Percentiles rank a stretch among this genome's conserved stretches.
Evolutionary conservation across 2,113 vertebrate genomes (phyloP).

Genomic region (Thryonomys swinderianus): DNA sequence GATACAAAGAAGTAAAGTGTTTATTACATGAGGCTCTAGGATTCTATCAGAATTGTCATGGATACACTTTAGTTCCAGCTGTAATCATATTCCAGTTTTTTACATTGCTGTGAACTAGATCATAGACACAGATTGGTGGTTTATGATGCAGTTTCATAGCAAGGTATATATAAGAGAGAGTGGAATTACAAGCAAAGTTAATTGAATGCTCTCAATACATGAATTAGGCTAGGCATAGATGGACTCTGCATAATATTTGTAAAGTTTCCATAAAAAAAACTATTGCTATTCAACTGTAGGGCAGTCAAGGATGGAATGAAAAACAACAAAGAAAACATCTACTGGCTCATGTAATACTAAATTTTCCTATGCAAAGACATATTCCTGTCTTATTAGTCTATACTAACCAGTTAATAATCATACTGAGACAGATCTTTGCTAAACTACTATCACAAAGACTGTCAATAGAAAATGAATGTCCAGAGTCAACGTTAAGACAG

Average conservation of each 20-base stretch:
- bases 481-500: not conserved
- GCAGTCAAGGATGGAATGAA: not conserved
- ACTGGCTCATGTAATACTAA: not conserved
- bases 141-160: not conserved
- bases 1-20: not conserved
- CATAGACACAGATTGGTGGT: not conserved
- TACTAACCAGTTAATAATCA: not conserved
- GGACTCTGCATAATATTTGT: not conserved
- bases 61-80: not conserved
- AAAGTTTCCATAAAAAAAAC: not conserved
- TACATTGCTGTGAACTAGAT: not conserved
- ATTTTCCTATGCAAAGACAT: not conserved
- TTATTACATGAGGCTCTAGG: not conserved
- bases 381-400: no score
- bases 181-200: not conserved
- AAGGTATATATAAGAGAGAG: rapidly evolving
- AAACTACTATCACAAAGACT: not conserved
- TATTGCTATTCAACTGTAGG: not conserved
- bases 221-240: not conserved
- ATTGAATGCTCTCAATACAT: not conserved
- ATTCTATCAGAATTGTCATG: not conserved
- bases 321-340: not conserved
- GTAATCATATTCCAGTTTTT: slow-evolving; percentile 9
- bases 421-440: not conserved
- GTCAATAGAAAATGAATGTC: not conserved